A percentile compares a stretch with the other conserved stretches of the same genome.
These are phyloP conservation scores for Frieseomelitta varia DNA, from an alignment of 1,140 invertebrate genomes.

Conservation along the genomic window DNA sequence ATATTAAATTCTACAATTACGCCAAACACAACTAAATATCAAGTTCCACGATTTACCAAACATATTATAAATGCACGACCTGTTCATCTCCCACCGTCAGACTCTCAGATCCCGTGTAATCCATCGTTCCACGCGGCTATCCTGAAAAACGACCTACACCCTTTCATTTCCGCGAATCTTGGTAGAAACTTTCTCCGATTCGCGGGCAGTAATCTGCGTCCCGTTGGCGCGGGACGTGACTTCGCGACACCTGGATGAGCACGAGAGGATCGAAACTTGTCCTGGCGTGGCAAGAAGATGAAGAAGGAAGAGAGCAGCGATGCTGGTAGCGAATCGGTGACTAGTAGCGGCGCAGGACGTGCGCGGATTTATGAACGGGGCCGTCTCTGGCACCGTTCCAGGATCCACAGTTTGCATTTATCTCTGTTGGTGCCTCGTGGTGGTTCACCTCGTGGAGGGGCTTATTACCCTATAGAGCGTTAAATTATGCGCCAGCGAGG, in stretches of 20 bases:
- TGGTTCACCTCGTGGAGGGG: conserved; percentile 13
- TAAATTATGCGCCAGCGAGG: conserved; percentile 77
- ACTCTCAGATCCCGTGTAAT: background rate
- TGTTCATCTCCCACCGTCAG: background rate
- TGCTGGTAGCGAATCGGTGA: conserved; percentile 69
- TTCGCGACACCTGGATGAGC: background rate
- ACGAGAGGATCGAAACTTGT: background rate
- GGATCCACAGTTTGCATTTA: conserved; percentile 76
- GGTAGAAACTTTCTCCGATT: background rate
- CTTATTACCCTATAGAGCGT: conserved; percentile 76
- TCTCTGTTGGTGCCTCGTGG: conserved; percentile 62
- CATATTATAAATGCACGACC: background rate
- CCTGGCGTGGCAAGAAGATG: background rate
- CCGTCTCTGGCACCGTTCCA: conserved; percentile 75
- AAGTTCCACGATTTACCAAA: no score
- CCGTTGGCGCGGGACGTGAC: conserved; percentile 16
- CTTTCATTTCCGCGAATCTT: background rate
- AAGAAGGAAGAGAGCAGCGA: conserved; percentile 28
- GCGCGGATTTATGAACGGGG: conserved; percentile 78
- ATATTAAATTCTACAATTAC: background rate
- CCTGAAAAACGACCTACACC: background rate
- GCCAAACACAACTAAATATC: no score
- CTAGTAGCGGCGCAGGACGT: conserved; percentile 71
- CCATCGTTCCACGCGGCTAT: background rate
- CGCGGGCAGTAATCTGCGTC: conserved; percentile 10